phyloP scores from a whole-genome alignment of 2,888 invertebrate species.

The Agrilus biguttatus region DNA sequence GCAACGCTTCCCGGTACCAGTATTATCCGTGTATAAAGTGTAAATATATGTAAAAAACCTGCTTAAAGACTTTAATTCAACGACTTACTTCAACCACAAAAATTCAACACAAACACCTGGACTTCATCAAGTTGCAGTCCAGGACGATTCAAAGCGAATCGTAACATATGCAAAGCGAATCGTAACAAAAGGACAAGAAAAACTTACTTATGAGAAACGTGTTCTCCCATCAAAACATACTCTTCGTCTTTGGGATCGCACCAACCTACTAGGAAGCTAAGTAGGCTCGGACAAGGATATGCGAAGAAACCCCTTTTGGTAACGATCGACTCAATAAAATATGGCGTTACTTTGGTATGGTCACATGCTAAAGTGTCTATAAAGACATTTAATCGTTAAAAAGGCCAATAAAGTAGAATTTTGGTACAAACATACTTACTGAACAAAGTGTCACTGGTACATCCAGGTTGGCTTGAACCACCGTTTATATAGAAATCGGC shows the following conservation, averaged over 20 bases:
- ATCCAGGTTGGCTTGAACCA: constrained; percentile 77
- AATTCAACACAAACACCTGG: too few relatives aligned
- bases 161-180: too few relatives aligned
- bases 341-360: constrained; percentile 81
- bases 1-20: too few relatives aligned
- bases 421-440: constrained; percentile 40
- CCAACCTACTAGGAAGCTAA: constrained; percentile 75
- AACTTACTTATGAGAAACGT: constrained; percentile 59
- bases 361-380: constrained; percentile 77
- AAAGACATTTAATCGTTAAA: constrained; percentile 12
- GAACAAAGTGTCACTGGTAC: constrained; percentile 66
- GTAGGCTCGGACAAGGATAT: constrained; percentile 66
- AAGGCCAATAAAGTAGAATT: not conserved
- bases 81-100: too few relatives aligned
- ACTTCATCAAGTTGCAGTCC: too few relatives aligned
- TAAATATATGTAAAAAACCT: too few relatives aligned
- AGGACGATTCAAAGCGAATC: too few relatives aligned
- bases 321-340: constrained; percentile 79
- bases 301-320: constrained; percentile 70
- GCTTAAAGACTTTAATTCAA: too few relatives aligned
- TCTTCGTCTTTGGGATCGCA: constrained; percentile 67
- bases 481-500: constrained; percentile 84
- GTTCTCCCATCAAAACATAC: constrained; percentile 77
- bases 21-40: too few relatives aligned
- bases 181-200: not conserved